Evolutionary conservation across 2,113 vertebrate genomes (phyloP).

Genomic region (Meriones unguiculatus): DNA sequence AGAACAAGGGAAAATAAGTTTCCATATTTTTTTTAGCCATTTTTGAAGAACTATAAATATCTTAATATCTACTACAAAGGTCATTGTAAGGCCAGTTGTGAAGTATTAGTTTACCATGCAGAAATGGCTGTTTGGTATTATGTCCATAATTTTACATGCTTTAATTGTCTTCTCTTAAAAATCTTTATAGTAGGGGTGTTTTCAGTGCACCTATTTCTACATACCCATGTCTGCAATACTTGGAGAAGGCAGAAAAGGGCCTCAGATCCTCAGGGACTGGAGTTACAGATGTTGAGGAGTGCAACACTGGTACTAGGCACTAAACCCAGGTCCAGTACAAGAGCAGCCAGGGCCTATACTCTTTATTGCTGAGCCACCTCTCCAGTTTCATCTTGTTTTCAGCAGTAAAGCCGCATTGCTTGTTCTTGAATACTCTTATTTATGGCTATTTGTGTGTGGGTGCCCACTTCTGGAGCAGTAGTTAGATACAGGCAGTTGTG

Average conservation of each 20-base stretch:
- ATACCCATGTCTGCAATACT: neutral
- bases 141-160: conserved; percentile 26
- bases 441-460: neutral
- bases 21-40: neutral
- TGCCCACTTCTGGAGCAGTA: neutral
- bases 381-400: neutral
- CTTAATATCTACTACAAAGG: neutral
- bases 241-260: neutral
- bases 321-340: neutral
- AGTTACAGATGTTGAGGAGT: neutral
- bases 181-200: neutral
- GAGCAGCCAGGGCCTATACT: neutral
- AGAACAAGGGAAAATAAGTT: neutral
- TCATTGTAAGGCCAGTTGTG: neutral
- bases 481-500: neutral
- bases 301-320: neutral
- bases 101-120: neutral
- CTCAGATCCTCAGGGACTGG: neutral
- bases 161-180: neutral
- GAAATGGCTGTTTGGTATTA: neutral
- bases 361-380: neutral
- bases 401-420: neutral
- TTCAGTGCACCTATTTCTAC: neutral
- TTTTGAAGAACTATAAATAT: conserved; percentile 13
- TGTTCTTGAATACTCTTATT: neutral